These are phyloP conservation scores for Aeoliscus strigatus DNA, from an alignment of 2,797 vertebrate genomes.

Conservation along the genomic window DNA sequence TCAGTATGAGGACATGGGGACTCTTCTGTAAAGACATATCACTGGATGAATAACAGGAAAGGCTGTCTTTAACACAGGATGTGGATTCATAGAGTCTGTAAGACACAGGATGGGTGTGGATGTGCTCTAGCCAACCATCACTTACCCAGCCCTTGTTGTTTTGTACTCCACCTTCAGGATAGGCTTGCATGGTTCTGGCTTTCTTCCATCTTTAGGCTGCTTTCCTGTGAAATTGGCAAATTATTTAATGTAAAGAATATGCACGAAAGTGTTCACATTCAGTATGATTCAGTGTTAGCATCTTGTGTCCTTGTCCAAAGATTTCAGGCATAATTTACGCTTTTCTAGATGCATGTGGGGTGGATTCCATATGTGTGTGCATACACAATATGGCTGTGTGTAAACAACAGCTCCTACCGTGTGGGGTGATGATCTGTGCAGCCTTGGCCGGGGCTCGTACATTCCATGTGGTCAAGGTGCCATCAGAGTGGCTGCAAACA, in stretches of 20 bases:
- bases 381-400: no score
- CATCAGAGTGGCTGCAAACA: slow-evolving; percentile 98
- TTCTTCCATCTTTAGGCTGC: slow-evolving; percentile 97
- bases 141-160: slow-evolving; percentile 93
- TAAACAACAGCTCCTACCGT: no score
- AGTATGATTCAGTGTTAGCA: no score
- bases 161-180: slow-evolving; percentile 99
- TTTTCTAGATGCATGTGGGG: no score
- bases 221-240: no score
- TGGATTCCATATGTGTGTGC: no score
- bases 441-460: slow-evolving; percentile 86
- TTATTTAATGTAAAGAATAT: no score
- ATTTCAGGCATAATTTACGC: no score
- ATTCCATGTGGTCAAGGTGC: slow-evolving; percentile 96
- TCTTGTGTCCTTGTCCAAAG: no score
- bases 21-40: no score
- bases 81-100: slow-evolving; percentile 25
- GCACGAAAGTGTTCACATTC: no score
- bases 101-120: slow-evolving; percentile 56
- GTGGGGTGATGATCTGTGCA: slow-evolving; percentile 92
- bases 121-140: slow-evolving; percentile 17
- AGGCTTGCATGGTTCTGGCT: slow-evolving; percentile 97
- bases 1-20: no score
- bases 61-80: slow-evolving; percentile 46
- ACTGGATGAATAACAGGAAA: slow-evolving; percentile 61